Base-by-base conservation (phyloP, 1,140 invertebrate genomes). In the Pararge aegeria region DNA sequence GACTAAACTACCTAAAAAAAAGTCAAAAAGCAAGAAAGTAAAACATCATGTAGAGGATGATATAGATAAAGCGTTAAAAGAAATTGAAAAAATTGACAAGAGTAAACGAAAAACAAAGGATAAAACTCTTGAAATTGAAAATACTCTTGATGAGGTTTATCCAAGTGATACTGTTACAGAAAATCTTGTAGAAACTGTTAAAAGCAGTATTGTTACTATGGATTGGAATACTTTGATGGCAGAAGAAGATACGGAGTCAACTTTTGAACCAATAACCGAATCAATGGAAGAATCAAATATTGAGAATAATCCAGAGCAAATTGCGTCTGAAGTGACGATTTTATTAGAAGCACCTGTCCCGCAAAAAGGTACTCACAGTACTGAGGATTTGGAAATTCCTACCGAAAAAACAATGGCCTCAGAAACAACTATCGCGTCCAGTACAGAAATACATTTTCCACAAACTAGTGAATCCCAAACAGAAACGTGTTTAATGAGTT, bases 31-130 rank as follows among this genome's bases (percentile, higher is more conserved):
- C 42, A 90, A 92, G 90, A 68, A 93, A 91, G 60, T 38, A 58
- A 18, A 88, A 74, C 72, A 54, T 60, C 40, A 82, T 78, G 64
- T 80, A 78, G 91, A 91, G 50, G 91, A 93, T 70, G 92, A 94
- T 68, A 92, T 93, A 64, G 93, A 94, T 67, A 92, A 91, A 73
- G 92, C 70, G 30, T 48, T 74, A 21, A 75, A 67, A 62, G 51
- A 52, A 68, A 66, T 49, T 44, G 61, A 58, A 2, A 46, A 44
- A 40, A 24, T 12, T 37, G 20, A 57, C 24, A 52, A 16, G 44
- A 49, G 13, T n/a, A 55, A 38, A 60, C n/a, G 27, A 53, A 37
- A 0, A 29, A 24, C 30, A 54, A 60, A 53, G 37, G 54, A 58
- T 1, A 58, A 58, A 24, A 10, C 44, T 34, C 18, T 40, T 37